These are phyloP conservation scores for Augiades crinisus DNA, from an alignment of 2,888 invertebrate species.

Conservation along the genomic window DNA sequence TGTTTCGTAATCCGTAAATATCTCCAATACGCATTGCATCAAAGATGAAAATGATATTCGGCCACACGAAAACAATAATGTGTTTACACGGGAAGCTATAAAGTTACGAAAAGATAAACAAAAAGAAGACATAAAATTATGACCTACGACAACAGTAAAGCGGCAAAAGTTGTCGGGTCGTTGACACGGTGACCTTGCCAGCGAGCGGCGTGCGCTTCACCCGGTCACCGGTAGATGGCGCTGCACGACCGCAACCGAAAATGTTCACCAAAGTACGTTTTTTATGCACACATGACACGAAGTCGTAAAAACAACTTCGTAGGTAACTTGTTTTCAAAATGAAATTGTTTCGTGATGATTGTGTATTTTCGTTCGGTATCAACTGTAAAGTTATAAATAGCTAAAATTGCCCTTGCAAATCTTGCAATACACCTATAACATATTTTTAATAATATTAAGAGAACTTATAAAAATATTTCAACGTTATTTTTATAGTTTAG, in stretches of 20 bases:
- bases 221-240: conserved; percentile 66
- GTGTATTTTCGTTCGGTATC: too few relatives aligned
- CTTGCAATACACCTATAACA: too few relatives aligned
- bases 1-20: background rate
- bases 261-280: background rate
- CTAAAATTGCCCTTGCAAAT: too few relatives aligned
- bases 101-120: conserved; percentile 81
- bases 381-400: too few relatives aligned
- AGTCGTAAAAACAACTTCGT: background rate
- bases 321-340: background rate
- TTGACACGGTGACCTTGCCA: conserved; percentile 77
- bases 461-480: too few relatives aligned
- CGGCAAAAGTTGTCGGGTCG: conserved; percentile 80
- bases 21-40: background rate
- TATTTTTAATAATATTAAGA: too few relatives aligned
- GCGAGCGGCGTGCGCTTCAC: conserved; percentile 37
- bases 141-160: conserved; percentile 80
- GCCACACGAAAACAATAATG: conserved; percentile 38
- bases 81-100: conserved; percentile 69
- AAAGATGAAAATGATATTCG: conserved; percentile 19
- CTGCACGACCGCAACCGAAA: conserved; percentile 33
- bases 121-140: conserved; percentile 82
- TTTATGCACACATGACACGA: background rate
- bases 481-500: too few relatives aligned
- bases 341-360: background rate